Conservation (phyloP, 1,140 invertebrate species). For the Listronotus bonariensis region DNA sequence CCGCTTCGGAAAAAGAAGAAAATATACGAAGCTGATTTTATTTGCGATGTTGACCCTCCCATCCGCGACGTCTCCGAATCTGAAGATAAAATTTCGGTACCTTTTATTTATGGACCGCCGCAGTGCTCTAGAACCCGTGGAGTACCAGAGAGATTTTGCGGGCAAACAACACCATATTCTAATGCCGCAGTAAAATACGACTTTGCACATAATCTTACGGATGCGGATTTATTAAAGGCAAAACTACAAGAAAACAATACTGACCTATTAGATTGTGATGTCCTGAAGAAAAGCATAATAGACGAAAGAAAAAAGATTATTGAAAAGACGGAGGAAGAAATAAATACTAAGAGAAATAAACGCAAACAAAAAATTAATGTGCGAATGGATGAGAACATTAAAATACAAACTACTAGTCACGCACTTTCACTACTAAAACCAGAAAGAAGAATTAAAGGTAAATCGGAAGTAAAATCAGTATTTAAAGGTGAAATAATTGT, state of each 20-base stretch:
- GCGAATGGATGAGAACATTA: slow-evolving; percentile 17
- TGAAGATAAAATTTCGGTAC: neutral
- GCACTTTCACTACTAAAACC: too few species aligned
- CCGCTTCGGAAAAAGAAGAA: slow-evolving; percentile 10
- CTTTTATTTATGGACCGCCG: neutral
- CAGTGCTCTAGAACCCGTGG: slow-evolving; percentile 21
- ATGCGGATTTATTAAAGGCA: slow-evolving; percentile 18
- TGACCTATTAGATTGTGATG: slow-evolving; percentile 3
- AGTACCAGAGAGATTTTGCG: slow-evolving; percentile 3
- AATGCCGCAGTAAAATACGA: slow-evolving; percentile 7
- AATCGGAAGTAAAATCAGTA: slow-evolving; percentile 19
- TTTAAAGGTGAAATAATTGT: slow-evolving; percentile 46
- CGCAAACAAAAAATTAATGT: slow-evolving; percentile 37
- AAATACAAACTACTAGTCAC: neutral
- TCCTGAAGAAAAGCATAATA: slow-evolving; percentile 11
- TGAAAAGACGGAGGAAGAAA: neutral
- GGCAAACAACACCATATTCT: neutral
- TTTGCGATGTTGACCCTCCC: slow-evolving; percentile 1
- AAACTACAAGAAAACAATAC: neutral
- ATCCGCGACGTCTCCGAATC: neutral
- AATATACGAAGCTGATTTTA: slow-evolving; percentile 5
- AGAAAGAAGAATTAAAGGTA: neutral
- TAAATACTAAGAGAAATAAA: slow-evolving; percentile 19
- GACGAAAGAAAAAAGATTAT: slow-evolving; percentile 5
- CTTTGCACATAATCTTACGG: slow-evolving; percentile 23